Conservation (phyloP, 2,888 invertebrate genomes). For the Leptinotarsa haldemani region DNA sequence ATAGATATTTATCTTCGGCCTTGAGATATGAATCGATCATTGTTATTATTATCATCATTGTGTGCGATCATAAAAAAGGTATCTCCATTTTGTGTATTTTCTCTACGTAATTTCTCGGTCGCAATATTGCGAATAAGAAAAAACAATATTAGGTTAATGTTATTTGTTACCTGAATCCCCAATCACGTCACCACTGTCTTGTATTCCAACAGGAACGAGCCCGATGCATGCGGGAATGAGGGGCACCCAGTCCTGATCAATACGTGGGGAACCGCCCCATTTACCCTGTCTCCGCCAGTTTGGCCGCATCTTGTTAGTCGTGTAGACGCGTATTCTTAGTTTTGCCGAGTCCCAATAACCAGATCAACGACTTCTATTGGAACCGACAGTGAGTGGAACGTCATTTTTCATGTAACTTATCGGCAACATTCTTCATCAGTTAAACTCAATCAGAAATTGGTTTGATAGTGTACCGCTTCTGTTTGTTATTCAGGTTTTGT, state of each 20-base stretch:
- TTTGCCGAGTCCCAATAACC: slow-evolving; percentile 3
- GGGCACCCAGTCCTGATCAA: slow-evolving; percentile 51
- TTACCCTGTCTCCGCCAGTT: slow-evolving; percentile 46
- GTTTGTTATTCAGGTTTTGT: slow-evolving; percentile 14
- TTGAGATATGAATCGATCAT: too few species aligned
- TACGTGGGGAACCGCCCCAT: slow-evolving; percentile 53
- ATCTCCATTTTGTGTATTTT: too few species aligned
- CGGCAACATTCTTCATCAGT: not conserved
- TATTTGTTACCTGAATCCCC: slow-evolving; percentile 5
- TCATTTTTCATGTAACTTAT: not conserved
- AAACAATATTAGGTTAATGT: not conserved
- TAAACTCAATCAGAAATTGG: not conserved
- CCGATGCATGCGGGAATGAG: slow-evolving; percentile 33
- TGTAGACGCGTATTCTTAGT: slow-evolving; percentile 34
- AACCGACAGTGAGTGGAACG: slow-evolving; percentile 2
- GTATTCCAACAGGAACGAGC: slow-evolving; percentile 16
- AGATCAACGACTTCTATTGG: not conserved
- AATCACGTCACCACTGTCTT: slow-evolving; percentile 7
- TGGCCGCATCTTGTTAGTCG: slow-evolving; percentile 46
- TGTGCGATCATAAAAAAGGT: too few species aligned
- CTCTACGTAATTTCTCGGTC: too few species aligned
- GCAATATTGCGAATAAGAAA: too few species aligned
- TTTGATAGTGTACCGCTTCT: slow-evolving; percentile 14
- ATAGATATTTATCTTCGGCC: too few species aligned
- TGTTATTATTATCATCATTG: too few species aligned